phyloP scores from a whole-genome alignment of 30 jellyfish, hydroid and myxozoan species.

The Aurelia sp. region DNA sequence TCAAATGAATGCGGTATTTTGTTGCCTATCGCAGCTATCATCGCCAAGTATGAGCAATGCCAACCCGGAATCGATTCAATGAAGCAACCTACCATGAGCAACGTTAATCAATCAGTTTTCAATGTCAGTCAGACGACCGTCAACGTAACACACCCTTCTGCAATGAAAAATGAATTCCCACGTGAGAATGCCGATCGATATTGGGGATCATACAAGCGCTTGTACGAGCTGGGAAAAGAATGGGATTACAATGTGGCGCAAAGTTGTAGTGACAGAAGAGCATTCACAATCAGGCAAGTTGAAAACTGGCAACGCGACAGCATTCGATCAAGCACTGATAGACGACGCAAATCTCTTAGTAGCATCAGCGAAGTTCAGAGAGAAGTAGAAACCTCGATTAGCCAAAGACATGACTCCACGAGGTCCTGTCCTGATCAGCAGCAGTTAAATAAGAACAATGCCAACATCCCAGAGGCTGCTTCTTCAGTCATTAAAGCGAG shows the following conservation, averaged over 20 bases:
- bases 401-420: no score
- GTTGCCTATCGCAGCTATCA: slow-evolving; percentile 93
- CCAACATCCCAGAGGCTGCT: no score
- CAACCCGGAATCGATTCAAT: slow-evolving; percentile 12
- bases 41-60: slow-evolving; percentile 73
- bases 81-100: slow-evolving; percentile 54
- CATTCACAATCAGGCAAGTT: slow-evolving; percentile 43
- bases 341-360: not conserved
- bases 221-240: slow-evolving; percentile 26
- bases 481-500: no score
- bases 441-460: no score
- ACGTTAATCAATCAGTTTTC: slow-evolving; percentile 6
- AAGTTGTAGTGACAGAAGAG: slow-evolving; percentile 47
- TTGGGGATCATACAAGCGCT: slow-evolving; percentile 25
- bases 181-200: not conserved
- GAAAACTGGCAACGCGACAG: slow-evolving; percentile 47
- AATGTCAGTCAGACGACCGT: slow-evolving; percentile 1
- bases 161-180: no score
- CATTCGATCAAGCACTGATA: slow-evolving; percentile 15
- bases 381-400: no score
- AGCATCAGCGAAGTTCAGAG: no score
- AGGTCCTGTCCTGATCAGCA: no score
- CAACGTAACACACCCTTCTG: no score
- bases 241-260: slow-evolving; percentile 43
- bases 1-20: slow-evolving; percentile 74